Evolutionary conservation across 2,113 vertebrate genomes (phyloP).

Genomic region (Sialia sialis): DNA sequence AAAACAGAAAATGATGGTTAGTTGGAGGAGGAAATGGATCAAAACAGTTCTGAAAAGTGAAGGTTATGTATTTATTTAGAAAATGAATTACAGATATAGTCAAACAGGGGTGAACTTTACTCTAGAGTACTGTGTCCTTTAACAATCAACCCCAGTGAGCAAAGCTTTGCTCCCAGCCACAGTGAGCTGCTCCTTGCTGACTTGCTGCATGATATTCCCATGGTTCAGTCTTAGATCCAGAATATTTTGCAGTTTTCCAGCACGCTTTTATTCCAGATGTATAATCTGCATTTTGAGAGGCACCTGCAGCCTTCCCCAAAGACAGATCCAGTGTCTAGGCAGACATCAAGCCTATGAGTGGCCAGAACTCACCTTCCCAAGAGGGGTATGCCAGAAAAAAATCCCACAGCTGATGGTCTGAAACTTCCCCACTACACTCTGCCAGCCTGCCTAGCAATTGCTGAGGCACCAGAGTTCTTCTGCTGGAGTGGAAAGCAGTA

Average conservation of each 20-base stretch:
- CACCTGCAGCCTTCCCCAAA: background rate
- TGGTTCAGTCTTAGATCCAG: rapidly evolving
- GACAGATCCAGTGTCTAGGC: background rate
- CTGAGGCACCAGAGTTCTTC: background rate
- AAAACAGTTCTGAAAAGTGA: background rate
- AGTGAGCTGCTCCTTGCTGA: background rate
- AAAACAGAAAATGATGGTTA: slow-evolving; percentile 59
- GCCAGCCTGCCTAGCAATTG: background rate
- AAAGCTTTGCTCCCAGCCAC: background rate
- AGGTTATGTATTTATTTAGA: background rate
- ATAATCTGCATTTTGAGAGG: background rate
- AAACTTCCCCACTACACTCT: background rate
- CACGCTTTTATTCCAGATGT: background rate
- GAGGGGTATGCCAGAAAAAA: background rate
- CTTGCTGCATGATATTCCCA: background rate
- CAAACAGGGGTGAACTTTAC: background rate
- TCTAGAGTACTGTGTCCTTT: background rate
- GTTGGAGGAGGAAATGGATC: background rate
- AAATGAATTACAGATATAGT: background rate
- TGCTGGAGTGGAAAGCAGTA: background rate
- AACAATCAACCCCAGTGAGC: background rate
- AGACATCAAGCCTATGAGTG: background rate
- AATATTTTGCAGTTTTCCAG: background rate
- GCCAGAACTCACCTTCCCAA: background rate
- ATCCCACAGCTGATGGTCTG: background rate